These are phyloP conservation scores for Lysandra coridon DNA, from an alignment of 2,888 invertebrate species.

Conservation along the genomic window DNA sequence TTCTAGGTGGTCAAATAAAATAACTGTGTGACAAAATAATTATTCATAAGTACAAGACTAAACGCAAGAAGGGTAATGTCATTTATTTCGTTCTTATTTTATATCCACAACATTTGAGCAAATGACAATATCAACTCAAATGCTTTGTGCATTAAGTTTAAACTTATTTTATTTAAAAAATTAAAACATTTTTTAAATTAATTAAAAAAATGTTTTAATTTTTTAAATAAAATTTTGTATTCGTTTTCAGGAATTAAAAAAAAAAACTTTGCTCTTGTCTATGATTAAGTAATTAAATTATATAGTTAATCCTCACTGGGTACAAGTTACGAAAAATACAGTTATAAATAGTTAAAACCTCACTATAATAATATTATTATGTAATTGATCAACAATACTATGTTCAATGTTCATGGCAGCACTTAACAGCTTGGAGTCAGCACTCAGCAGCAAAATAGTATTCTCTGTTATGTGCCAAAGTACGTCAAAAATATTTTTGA, in stretches of 20 bases:
- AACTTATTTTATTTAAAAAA: too few species aligned
- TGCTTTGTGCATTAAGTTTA: neutral
- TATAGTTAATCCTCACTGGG: neutral
- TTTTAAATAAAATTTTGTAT: neutral
- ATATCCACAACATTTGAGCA: neutral
- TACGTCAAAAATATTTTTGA: too few species aligned
- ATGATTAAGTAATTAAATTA: neutral
- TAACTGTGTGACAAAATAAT: too few species aligned
- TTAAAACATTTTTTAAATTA: too few species aligned
- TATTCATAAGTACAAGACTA: neutral
- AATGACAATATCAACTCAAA: neutral
- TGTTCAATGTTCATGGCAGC: constrained; percentile 3
- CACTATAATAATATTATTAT: too few species aligned
- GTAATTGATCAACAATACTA: constrained; percentile 2
- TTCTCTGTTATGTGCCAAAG: too few species aligned
- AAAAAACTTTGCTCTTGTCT: neutral
- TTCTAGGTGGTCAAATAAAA: neutral
- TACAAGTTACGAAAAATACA: neutral
- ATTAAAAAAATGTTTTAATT: neutral
- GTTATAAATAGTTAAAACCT: neutral
- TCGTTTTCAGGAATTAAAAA: neutral
- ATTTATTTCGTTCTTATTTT: neutral
- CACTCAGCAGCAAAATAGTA: too few species aligned
- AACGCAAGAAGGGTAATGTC: neutral
- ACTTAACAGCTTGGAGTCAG: neutral